Evolutionary conservation across 2,888 invertebrate species (phyloP), one percentile per base, ranked within the genome.

Genomic region (Scaptomyza flava): DNA sequence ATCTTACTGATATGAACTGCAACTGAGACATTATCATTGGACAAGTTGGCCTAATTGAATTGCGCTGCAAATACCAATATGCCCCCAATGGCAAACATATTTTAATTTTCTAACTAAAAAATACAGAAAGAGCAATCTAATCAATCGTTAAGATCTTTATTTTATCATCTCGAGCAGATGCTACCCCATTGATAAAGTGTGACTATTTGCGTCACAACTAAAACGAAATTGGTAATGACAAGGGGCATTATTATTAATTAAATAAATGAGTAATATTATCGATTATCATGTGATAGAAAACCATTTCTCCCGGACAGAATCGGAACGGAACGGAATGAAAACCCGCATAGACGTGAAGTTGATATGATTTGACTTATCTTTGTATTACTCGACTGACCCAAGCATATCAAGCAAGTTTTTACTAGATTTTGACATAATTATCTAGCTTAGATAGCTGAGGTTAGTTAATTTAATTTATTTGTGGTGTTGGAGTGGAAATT

Each of bases 11-110:
- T 73, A 72, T 42, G 61, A 59, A 62, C 30, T 51, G 46, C 27
- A 33, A 20, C 36, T 20, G 42, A 51, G 67, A 68, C 70, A 27
- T 43, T 75, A 77, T 81, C 85, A 45, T 7, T 43, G 8, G 41
- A 89, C 89, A 89, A 79, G 77, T 75, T 77, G 79, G 64, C 54
- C 81, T 90, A 88, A 89, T 86, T 89, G 82, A 89, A 89, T 89
- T 87, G 87, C 46, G 45, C 67, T 48, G 67, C 60, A 58, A 67
- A 67, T 50, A 9, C 8, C 38, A 14, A 8, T 61, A 17, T 6
- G 48, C 20, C 43, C 45, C n/a, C 51, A 38, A 59, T 59, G 58
- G 60, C 59, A 47, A 53, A 83, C 87, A 86, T 81, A 87, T 83
- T 83, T 84, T 84, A 83, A 87, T 87, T 85, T 84, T 47, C 57